These are phyloP conservation scores for Acanthaster planci DNA, from an alignment of 35 echinoderm and acorn worm species.

Conservation along the genomic window DNA sequence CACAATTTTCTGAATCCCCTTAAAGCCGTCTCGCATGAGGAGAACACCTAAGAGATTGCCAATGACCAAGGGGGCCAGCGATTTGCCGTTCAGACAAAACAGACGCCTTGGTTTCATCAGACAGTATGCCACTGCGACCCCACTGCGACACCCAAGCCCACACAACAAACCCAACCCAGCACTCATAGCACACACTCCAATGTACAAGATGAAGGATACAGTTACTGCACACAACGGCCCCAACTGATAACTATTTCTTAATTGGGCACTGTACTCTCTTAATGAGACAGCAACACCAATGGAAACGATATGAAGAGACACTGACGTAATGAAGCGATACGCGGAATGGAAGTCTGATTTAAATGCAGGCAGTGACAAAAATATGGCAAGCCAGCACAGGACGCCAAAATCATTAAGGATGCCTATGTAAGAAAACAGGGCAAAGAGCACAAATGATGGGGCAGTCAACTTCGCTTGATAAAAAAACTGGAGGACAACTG, in stretches of 20 bases:
- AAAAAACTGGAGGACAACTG: neutral
- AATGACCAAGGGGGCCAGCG: neutral
- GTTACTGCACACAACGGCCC: neutral
- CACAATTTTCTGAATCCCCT: neutral
- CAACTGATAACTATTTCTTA: neutral
- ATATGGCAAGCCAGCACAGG: neutral
- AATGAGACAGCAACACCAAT: neutral
- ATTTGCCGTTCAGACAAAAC: neutral
- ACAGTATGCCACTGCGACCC: slow-evolving; percentile 12
- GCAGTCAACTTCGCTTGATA: neutral
- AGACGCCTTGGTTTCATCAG: neutral
- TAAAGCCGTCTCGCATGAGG: neutral
- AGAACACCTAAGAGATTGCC: neutral
- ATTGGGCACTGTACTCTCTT: neutral
- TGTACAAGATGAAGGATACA: neutral
- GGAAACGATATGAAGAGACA: neutral
- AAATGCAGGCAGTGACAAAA: neutral
- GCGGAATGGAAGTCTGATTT: neutral
- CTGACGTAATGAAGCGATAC: neutral
- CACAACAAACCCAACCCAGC: neutral
- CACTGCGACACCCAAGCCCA: neutral
- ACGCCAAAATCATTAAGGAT: neutral
- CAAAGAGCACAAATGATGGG: neutral
- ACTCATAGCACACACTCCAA: neutral
- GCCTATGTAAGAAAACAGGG: neutral